Evolutionary conservation across 1,140 invertebrate genomes (phyloP).

Genomic region (Camponotus vicinus): DNA sequence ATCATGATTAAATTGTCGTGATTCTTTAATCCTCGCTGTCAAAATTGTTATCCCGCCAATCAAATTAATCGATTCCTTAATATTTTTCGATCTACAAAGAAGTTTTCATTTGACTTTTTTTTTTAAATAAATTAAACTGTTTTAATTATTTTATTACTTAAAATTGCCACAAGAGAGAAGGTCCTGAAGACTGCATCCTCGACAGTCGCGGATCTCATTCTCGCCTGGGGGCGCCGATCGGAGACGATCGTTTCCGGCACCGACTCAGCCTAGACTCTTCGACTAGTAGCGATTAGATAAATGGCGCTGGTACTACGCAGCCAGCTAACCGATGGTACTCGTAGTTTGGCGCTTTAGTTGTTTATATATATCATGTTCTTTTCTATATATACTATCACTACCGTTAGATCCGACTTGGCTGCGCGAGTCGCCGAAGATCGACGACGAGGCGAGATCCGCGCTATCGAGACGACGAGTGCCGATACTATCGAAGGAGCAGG

Average conservation of each 20-base stretch:
- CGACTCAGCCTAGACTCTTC: slow-evolving; percentile 79
- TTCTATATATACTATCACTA: slow-evolving; percentile 81
- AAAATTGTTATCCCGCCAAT: not conserved
- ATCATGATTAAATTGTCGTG: not conserved
- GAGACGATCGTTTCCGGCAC: slow-evolving; percentile 57
- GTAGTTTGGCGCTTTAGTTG: slow-evolving; percentile 84
- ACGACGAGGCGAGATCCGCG: not conserved
- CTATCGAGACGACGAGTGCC: slow-evolving; percentile 36
- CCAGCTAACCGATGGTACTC: slow-evolving; percentile 80
- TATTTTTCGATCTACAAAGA: not conserved
- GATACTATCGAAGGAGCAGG: slow-evolving; percentile 23
- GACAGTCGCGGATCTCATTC: slow-evolving; percentile 60
- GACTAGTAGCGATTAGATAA: slow-evolving; percentile 81
- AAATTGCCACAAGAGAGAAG: not conserved
- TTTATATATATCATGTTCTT: slow-evolving; percentile 80
- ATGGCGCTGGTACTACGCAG: slow-evolving; percentile 82
- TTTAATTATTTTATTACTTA: not conserved
- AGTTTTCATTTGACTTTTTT: not conserved
- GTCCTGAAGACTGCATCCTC: slow-evolving; percentile 12
- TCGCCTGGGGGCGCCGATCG: slow-evolving; percentile 33
- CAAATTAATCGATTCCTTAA: not conserved
- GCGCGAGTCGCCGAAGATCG: slow-evolving; percentile 39
- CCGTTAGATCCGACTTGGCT: slow-evolving; percentile 77
- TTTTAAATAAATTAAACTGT: not conserved
- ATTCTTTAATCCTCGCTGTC: not conserved